Percentiles rank a stretch among this genome's conserved stretches.
These are phyloP conservation scores for Poecilia velifera DNA, from an alignment of 2,797 vertebrate species.

Conservation along the genomic window DNA sequence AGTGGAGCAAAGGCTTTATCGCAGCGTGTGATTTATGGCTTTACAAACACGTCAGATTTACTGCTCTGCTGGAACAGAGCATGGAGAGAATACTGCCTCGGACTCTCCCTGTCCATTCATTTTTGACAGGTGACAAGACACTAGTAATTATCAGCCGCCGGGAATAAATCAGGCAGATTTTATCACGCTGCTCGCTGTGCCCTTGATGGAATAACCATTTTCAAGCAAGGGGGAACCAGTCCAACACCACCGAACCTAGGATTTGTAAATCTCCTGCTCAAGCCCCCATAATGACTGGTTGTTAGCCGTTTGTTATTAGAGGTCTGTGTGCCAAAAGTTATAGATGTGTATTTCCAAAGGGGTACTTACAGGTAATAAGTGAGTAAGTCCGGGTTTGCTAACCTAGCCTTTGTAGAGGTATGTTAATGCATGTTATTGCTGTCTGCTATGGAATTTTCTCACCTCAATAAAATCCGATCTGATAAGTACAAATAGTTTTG, in stretches of 20 bases:
- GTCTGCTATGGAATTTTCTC: slow-evolving; percentile 80
- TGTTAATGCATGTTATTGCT: slow-evolving; percentile 86
- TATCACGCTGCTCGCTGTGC: slow-evolving; percentile 65
- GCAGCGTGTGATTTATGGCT: slow-evolving; percentile 67
- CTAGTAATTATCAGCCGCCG: slow-evolving; percentile 86
- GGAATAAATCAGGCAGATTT: slow-evolving; percentile 85
- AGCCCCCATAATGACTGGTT: slow-evolving; percentile 84
- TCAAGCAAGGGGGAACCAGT: slow-evolving; percentile 73
- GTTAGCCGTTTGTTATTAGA: slow-evolving; percentile 85
- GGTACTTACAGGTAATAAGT: slow-evolving; percentile 85
- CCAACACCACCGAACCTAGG: slow-evolving; percentile 73
- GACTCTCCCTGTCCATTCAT: slow-evolving; percentile 78
- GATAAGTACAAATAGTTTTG: slow-evolving; percentile 8
- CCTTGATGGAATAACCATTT: slow-evolving; percentile 83
- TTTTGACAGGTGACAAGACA: slow-evolving; percentile 83
- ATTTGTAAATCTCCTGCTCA: slow-evolving; percentile 79
- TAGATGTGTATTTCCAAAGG: slow-evolving; percentile 84
- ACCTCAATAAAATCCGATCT: slow-evolving; percentile 77
- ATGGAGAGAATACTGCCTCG: slow-evolving; percentile 69
- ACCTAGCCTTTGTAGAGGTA: slow-evolving; percentile 83
- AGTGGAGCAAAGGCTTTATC: slow-evolving; percentile 46
- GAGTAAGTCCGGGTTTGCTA: slow-evolving; percentile 80
- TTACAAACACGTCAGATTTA: slow-evolving; percentile 79
- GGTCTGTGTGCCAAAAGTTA: slow-evolving; percentile 85
- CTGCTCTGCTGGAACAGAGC: slow-evolving; percentile 67